Base-by-base conservation (phyloP, 1,140 invertebrate genomes). In the Musca vetustissima region DNA sequence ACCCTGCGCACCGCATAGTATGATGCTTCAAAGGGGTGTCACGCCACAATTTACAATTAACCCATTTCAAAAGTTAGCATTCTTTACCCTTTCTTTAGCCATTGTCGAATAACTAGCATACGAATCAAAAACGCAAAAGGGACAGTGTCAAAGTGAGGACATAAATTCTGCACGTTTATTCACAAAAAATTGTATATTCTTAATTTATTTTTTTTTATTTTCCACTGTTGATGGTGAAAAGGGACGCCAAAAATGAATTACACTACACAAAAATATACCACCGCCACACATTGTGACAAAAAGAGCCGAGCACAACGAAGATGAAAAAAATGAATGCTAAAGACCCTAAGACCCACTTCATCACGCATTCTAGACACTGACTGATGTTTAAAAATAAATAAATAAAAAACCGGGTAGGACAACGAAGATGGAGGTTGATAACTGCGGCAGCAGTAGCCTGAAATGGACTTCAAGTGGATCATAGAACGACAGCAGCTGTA, bases 331-430 rank as follows among this genome's bases (percentile, higher is more conserved):
- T 1, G 28, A 61, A 43, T 61, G 7, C 36, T 43, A 43, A 61
- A 61, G 28, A 61, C 57, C 57, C 36, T 61, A 36, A 61, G 57
- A 61, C 57, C 57, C 57, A 61, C 57, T 61, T 61, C 57, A 61
- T 61, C 57, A 61, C 57, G 57, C 57, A 61, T 61, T 61, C 57
- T 43, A 61, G 57, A 61, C 57, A 61, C 57, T 61, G 57, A 61
- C 57, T 36, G 28, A 61, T 61, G 57, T 61, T 61, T 61, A 36
- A 61, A 61, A 61, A 61, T 61, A 61, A 61, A 61, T 61, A 21
- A 61, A 61, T 43, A 61, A 61, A 24, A 59, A 59, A 59, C n/a
- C 3, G 8, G 3, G 11, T 1, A 52, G 21, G 21, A 52, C n/a
- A 22, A 6, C 17, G 13, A 9, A 59, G 11, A 59, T 17, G 21